phyloP scores from a whole-genome alignment of 2,888 invertebrate species.

The Pyrochroa serraticornis region DNA sequence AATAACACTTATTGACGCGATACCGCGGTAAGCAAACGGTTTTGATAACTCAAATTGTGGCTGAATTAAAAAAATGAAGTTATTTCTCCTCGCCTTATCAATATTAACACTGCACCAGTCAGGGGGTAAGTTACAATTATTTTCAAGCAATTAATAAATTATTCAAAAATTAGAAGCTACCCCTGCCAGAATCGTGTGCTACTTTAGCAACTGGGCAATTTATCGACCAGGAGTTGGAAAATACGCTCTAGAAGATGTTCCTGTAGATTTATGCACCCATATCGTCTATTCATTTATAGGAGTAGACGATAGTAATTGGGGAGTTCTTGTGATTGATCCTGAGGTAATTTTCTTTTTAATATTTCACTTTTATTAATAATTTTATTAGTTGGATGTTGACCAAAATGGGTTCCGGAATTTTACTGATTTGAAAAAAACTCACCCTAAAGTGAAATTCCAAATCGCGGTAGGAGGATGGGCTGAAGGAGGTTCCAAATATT shows the following conservation, averaged over 20 bases:
- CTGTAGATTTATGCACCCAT: constrained; percentile 83
- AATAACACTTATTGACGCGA: constrained; percentile 19
- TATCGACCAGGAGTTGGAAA: constrained; percentile 82
- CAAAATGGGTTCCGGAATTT: constrained; percentile 81
- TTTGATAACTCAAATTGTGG: neutral
- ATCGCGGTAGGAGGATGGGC: constrained; percentile 92
- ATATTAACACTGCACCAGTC: constrained; percentile 2
- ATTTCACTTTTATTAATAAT: constrained; percentile 14
- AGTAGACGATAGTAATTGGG: constrained; percentile 77
- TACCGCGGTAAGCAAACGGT: constrained; percentile 1
- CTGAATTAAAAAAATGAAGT: constrained; percentile 21
- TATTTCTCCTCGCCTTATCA: neutral
- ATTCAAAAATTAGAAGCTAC: constrained; percentile 33
- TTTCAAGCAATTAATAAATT: neutral
- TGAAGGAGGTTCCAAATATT: constrained; percentile 88
- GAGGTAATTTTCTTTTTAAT: constrained; percentile 62
- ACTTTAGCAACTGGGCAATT: constrained; percentile 84
- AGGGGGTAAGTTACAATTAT: constrained; percentile 9
- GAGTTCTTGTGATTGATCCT: constrained; percentile 79
- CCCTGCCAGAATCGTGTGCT: constrained; percentile 62
- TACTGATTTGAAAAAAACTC: constrained; percentile 70
- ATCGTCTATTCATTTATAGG: constrained; percentile 89
- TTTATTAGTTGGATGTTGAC: constrained; percentile 70
- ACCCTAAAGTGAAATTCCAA: constrained; percentile 76
- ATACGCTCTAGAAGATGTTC: constrained; percentile 85